phyloP scores from a whole-genome alignment of 2,888 invertebrate genomes.

The Mamestra brassicae region DNA sequence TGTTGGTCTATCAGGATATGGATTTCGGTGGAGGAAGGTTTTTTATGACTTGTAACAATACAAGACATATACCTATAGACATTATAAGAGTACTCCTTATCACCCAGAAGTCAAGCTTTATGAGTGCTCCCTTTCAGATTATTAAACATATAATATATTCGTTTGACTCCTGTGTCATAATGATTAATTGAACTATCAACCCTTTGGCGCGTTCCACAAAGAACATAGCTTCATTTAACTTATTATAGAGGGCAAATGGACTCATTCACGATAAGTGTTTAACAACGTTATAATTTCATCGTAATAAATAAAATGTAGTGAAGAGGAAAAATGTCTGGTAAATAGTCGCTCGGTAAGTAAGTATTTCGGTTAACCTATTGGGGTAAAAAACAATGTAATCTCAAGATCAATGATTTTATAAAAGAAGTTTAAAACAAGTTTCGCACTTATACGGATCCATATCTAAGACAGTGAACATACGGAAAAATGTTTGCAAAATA shows the following conservation, averaged over 20 bases:
- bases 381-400: neutral
- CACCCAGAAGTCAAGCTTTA: conserved; percentile 51
- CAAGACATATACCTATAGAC: neutral
- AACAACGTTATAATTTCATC: neutral
- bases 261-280: conserved; percentile 29
- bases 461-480: too few species aligned
- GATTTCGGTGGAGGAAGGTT: neutral
- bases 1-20: neutral
- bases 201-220: conserved; percentile 46
- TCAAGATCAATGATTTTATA: neutral
- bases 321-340: conserved; percentile 19
- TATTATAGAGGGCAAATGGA: conserved; percentile 16
- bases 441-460: neutral
- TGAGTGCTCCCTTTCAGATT: conserved; percentile 53
- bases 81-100: conserved; percentile 40
- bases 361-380: neutral
- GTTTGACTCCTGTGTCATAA: conserved; percentile 46
- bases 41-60: neutral
- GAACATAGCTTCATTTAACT: conserved; percentile 15
- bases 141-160: conserved; percentile 54
- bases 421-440: neutral
- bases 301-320: neutral
- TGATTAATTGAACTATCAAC: conserved; percentile 63
- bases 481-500: too few species aligned
- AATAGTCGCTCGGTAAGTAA: neutral